These are phyloP conservation scores for Craniophora ligustri DNA, from an alignment of 2,888 invertebrate species.

Conservation along the genomic window DNA sequence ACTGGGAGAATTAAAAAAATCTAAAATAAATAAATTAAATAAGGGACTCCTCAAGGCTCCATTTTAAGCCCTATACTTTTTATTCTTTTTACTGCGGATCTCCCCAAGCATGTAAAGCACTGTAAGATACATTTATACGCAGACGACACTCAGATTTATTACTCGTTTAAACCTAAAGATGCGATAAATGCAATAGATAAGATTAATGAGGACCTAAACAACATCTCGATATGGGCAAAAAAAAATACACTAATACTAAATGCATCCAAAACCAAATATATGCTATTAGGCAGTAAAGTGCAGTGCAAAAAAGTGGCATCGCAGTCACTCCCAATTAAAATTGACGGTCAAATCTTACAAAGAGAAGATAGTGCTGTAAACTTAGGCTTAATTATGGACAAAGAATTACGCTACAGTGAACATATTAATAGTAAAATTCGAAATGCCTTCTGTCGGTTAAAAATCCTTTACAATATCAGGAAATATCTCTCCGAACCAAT, in stretches of 20 bases:
- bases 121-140: conserved; percentile 12
- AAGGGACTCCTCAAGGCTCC: conserved; percentile 3
- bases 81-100: conserved; percentile 8
- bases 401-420: too few relatives aligned
- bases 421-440: too few relatives aligned
- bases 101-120: too few relatives aligned
- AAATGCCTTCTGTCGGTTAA: too few relatives aligned
- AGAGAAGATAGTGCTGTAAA: too few relatives aligned
- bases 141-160: conserved; percentile 13
- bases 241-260: conserved; percentile 2
- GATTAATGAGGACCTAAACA: conserved; percentile 2
- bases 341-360: too few relatives aligned
- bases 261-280: conserved; percentile 2
- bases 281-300: conserved; percentile 1
- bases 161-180: background rate
- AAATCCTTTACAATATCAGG: too few relatives aligned
- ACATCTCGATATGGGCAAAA: background rate
- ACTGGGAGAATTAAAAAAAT: background rate
- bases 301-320: too few relatives aligned
- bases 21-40: background rate
- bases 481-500: background rate
- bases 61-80: conserved; percentile 9
- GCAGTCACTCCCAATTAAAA: too few relatives aligned
- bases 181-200: background rate
- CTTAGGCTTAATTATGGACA: too few relatives aligned